Percentiles rank a stretch among this genome's conserved stretches.
phyloP scores from a whole-genome alignment of 2,113 vertebrate species.

The Siphamia tubifer region DNA sequence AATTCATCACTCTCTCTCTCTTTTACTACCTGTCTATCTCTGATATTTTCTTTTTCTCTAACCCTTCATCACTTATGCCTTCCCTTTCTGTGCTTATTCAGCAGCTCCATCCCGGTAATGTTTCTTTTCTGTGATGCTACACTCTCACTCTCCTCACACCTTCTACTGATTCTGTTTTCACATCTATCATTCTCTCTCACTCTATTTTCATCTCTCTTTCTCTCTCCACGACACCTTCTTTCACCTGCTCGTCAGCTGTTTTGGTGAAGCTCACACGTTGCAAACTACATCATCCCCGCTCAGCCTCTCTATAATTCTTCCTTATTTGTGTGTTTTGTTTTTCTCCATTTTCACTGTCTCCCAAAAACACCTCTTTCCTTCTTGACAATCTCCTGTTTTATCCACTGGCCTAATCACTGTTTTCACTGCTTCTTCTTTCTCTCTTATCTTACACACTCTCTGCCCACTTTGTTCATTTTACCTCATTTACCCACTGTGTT shows the following conservation, averaged over 20 bases:
- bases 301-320: background rate
- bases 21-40: background rate
- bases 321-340: background rate
- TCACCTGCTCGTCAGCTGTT: slow-evolving; percentile 48
- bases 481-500: slow-evolving; percentile 14
- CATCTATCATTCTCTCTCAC: slow-evolving; percentile 15
- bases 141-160: slow-evolving; percentile 33
- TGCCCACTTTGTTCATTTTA: background rate
- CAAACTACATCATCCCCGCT: background rate
- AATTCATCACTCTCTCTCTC: slow-evolving; percentile 11
- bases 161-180: slow-evolving; percentile 30
- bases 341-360: background rate
- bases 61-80: background rate
- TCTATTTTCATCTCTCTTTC: background rate
- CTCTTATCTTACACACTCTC: background rate
- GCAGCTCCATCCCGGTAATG: slow-evolving; percentile 3
- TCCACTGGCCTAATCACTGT: slow-evolving; percentile 10
- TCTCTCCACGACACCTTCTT: slow-evolving; percentile 11
- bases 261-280: slow-evolving; percentile 9
- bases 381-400: slow-evolving; percentile 1
- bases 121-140: slow-evolving; percentile 8
- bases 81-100: slow-evolving; percentile 31
- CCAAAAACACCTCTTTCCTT: background rate
- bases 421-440: background rate
- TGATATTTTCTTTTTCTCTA: slow-evolving; percentile 1